Conservation (phyloP, 2,797 vertebrate genomes). For the Bovichtus variegatus region DNA sequence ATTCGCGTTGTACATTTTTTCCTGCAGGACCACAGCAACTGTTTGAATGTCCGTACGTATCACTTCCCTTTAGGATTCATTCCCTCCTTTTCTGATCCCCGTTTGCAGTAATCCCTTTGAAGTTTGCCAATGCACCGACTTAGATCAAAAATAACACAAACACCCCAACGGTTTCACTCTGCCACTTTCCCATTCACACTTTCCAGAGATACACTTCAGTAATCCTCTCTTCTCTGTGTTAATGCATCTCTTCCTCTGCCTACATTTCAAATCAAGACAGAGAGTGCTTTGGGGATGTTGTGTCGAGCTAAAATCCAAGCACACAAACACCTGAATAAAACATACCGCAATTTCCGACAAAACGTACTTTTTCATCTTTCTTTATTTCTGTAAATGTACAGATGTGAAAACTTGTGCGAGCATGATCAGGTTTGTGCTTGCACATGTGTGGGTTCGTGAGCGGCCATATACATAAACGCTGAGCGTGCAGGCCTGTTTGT, state of each 20-base stretch:
- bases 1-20: conserved; percentile 1
- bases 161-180: conserved; percentile 17
- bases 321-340: conserved; percentile 45
- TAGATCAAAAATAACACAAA: conserved; percentile 39
- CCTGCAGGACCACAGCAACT: conserved; percentile 26
- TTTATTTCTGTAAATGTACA: conserved; percentile 8
- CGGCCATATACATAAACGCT: conserved; percentile 5
- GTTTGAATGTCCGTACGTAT: conserved; percentile 40
- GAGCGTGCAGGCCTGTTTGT: conserved; percentile 30
- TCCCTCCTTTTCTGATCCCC: conserved; percentile 22
- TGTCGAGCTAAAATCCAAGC: conserved; percentile 30
- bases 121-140: conserved; percentile 24
- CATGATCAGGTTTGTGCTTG: conserved; percentile 2
- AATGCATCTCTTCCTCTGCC: conserved; percentile 24
- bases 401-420: conserved; percentile 17
- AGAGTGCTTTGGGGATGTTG: conserved; percentile 30
- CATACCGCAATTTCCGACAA: background rate
- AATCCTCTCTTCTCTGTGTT: conserved; percentile 37
- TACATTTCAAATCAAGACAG: conserved; percentile 50
- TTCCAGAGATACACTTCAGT: conserved; percentile 48
- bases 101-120: conserved; percentile 42
- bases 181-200: conserved; percentile 25
- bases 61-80: conserved; percentile 42
- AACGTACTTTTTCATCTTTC: conserved; percentile 9
- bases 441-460: conserved; percentile 24